Conservation (phyloP, 2,113 vertebrate genomes). For the Chamaea fasciata region DNA sequence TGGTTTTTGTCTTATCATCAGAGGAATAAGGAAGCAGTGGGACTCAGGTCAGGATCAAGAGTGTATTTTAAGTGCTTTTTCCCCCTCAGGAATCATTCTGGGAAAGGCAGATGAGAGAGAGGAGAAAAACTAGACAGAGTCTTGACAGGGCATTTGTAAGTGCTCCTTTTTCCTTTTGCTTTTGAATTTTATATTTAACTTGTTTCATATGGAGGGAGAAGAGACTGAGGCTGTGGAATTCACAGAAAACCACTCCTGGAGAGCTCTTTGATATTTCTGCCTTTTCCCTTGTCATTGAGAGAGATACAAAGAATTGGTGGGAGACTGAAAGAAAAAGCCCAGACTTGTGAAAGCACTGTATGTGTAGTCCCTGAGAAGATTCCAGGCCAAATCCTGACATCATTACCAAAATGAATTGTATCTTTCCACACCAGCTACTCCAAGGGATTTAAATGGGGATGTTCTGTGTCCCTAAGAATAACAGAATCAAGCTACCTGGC, state of each 20-base stretch:
- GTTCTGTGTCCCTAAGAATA: neutral
- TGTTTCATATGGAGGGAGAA: neutral
- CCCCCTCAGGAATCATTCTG: constrained; percentile 11
- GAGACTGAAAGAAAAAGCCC: neutral
- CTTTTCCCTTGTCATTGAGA: neutral
- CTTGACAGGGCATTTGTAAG: neutral
- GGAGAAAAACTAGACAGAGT: neutral
- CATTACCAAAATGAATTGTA: neutral
- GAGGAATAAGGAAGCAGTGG: neutral
- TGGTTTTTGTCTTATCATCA: neutral
- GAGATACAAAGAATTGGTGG: neutral
- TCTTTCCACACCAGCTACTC: neutral
- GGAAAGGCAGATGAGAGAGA: neutral
- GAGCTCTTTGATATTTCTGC: neutral
- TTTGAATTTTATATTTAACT: neutral
- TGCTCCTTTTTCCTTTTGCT: neutral
- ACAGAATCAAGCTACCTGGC: neutral
- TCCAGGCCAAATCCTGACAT: neutral
- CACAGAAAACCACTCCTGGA: neutral
- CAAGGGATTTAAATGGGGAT: neutral
- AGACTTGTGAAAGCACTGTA: neutral
- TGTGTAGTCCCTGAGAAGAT: neutral
- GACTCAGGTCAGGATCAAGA: neutral
- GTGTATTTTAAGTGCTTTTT: constrained; percentile 41
- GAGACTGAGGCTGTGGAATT: neutral